phyloP scores from a whole-genome alignment of 1,140 invertebrate species.

The Bombyx mori region ASM3026992v2 NC_085121.1:8225501-8226000 shows the following conservation, averaged over 20 bases:
- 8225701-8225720: not conserved
- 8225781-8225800: constrained; percentile 22
- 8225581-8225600: not conserved
- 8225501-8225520: constrained; percentile 26
- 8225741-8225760: constrained; percentile 21
- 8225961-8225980: too few relatives aligned
- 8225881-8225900: constrained; percentile 33
- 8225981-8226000: not conserved
- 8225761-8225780: constrained; percentile 26
- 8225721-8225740: constrained; percentile 19
- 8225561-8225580: not conserved
- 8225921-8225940: constrained; percentile 39
- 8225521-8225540: constrained; percentile 25
- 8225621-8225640: too few relatives aligned
- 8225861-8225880: constrained; percentile 38
- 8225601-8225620: not conserved
- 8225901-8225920: constrained; percentile 40
- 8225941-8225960: constrained; percentile 14
- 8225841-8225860: constrained; percentile 18
- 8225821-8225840: constrained; percentile 19
- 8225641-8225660: too few relatives aligned
- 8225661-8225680: too few relatives aligned
- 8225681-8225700: too few relatives aligned
- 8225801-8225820: constrained; percentile 25
- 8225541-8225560: constrained; percentile 18